Conservation (phyloP, 2,797 vertebrate species). For the Meriones psammophilus region DNA sequence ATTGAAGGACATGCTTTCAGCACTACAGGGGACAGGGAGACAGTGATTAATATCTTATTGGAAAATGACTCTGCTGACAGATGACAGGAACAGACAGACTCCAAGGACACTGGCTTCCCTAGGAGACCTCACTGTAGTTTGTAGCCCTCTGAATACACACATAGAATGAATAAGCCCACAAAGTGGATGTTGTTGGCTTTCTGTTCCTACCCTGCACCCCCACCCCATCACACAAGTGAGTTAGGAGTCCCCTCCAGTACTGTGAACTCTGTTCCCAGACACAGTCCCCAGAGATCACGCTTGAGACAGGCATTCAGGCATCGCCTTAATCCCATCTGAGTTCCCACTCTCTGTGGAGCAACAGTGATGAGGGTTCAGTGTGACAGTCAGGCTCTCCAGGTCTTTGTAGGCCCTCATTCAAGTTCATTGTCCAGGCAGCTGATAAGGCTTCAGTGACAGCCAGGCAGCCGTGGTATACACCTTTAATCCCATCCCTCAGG, state of each 20-base stretch:
- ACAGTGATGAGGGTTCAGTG: background rate
- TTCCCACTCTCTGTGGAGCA: background rate
- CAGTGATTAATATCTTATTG: conserved; percentile 94
- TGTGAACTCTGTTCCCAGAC: background rate
- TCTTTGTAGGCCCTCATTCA: background rate
- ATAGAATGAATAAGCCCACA: background rate
- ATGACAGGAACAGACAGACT: conserved; percentile 90
- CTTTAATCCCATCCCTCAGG: too few species aligned
- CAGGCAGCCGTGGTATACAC: too few species aligned
- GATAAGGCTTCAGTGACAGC: background rate
- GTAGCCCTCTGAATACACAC: conserved; percentile 72
- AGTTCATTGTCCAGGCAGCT: background rate
- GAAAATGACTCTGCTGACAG: conserved; percentile 93
- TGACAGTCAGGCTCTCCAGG: background rate
- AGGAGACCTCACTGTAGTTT: conserved; percentile 92
- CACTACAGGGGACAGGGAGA: conserved; percentile 91
- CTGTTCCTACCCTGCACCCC: background rate
- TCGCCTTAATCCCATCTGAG: background rate
- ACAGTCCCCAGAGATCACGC: background rate
- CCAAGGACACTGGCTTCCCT: conserved; percentile 96
- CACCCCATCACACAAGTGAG: background rate
- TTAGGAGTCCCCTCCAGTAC: background rate
- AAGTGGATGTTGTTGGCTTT: conserved; percentile 74
- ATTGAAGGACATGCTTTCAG: conserved; percentile 93
- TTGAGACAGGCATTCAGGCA: too few species aligned